A percentile compares a stretch with the other conserved stretches of the same genome.
Evolutionary conservation across 2,113 vertebrate genomes (phyloP).

Genomic region (Hypanus sabinus): DNA sequence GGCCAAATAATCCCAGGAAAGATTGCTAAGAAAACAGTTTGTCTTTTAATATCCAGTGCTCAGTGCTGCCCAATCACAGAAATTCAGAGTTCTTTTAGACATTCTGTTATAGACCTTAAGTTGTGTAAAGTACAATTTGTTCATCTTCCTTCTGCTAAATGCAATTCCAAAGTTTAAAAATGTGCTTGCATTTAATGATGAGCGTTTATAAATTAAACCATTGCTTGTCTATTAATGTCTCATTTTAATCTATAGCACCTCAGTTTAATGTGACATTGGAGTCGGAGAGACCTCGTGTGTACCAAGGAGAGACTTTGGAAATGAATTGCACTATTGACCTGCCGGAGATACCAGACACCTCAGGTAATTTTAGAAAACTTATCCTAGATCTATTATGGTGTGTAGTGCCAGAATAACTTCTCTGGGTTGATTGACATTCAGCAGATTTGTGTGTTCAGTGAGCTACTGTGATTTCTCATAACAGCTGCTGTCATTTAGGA

Average conservation of each 20-base stretch:
- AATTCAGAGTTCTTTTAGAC: neutral
- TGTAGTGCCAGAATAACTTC: neutral
- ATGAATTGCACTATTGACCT: slow-evolving; percentile 66
- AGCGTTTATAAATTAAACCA: neutral
- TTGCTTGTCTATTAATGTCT: neutral
- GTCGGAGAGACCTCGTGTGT: slow-evolving; percentile 66
- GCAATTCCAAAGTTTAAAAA: neutral
- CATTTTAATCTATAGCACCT: slow-evolving; percentile 60
- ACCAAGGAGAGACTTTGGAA: slow-evolving; percentile 76
- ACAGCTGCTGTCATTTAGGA: too few species aligned
- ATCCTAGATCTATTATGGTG: neutral
- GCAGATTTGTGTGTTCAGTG: neutral
- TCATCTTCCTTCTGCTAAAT: neutral
- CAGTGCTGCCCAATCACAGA: neutral
- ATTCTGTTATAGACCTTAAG: neutral
- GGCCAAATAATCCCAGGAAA: neutral
- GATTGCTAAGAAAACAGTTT: neutral
- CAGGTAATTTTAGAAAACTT: neutral
- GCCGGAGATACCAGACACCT: neutral
- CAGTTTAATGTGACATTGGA: slow-evolving; percentile 69
- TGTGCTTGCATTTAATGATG: neutral
- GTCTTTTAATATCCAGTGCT: neutral
- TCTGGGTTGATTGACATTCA: neutral
- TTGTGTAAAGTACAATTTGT: neutral
- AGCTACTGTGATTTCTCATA: neutral